These are phyloP conservation scores for Spilogale gracilis DNA, from an alignment of 2,113 vertebrate species.

Conservation along the genomic window DNA sequence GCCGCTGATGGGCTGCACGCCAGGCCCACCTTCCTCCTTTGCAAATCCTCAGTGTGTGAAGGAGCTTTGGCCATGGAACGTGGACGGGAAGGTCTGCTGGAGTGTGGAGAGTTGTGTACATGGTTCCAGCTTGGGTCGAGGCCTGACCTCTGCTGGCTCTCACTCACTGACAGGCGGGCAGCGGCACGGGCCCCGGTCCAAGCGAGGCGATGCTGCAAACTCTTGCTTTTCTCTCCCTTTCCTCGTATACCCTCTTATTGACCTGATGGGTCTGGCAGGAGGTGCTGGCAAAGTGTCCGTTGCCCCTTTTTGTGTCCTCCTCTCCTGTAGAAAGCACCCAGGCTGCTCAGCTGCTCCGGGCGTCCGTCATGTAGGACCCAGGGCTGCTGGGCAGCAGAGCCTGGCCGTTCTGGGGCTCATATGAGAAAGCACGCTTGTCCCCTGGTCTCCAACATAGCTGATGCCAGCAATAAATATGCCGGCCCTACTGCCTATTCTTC, in stretches of 20 bases:
- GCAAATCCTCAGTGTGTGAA: background rate
- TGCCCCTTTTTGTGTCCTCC: background rate
- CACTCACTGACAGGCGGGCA: background rate
- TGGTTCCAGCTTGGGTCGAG: background rate
- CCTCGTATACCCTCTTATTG: rapidly evolving
- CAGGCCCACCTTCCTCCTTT: background rate
- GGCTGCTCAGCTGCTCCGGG: background rate
- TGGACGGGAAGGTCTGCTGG: background rate
- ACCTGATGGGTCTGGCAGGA: background rate
- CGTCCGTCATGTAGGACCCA: background rate
- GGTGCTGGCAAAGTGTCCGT: background rate
- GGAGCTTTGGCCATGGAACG: background rate
- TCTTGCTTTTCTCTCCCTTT: background rate
- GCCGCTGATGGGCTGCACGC: background rate
- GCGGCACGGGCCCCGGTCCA: background rate
- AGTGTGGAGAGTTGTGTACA: background rate
- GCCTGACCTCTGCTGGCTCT: background rate
- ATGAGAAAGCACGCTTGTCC: background rate
- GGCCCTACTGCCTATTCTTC: background rate
- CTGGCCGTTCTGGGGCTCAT: background rate
- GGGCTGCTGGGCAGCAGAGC: background rate
- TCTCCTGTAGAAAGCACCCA: background rate
- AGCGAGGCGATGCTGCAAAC: background rate
- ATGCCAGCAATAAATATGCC: too few relatives aligned
- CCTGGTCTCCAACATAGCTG: background rate